Evolutionary conservation across 2,888 invertebrate species (phyloP).

Genomic region (Endotricha flammealis): DNA sequence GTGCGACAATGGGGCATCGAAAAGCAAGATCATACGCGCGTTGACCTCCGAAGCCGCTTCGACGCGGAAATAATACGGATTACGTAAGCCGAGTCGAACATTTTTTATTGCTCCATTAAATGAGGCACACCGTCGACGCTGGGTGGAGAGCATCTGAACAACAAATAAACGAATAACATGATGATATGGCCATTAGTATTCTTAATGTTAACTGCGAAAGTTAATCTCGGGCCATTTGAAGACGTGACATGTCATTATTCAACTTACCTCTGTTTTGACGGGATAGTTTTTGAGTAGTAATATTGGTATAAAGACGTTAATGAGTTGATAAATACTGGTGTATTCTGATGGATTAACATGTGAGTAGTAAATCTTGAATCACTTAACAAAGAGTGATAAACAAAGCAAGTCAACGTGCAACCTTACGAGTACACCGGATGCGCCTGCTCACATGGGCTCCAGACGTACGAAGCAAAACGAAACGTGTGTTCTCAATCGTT

Average conservation of each 20-base stretch:
- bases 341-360: too few relatives aligned
- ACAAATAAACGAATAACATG: conserved; percentile 59
- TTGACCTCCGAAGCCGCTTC: conserved; percentile 59
- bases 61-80: conserved; percentile 74
- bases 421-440: conserved; percentile 59
- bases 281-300: neutral
- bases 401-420: conserved; percentile 41
- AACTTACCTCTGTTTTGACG: conserved; percentile 15
- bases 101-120: conserved; percentile 76
- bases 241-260: conserved; percentile 26
- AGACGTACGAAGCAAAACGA: conserved; percentile 58
- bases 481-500: conserved; percentile 58
- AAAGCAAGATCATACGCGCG: conserved; percentile 49
- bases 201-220: conserved; percentile 51
- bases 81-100: conserved; percentile 75
- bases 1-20: conserved; percentile 25
- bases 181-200: conserved; percentile 54
- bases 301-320: conserved; percentile 20
- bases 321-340: too few relatives aligned
- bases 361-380: conserved; percentile 36
- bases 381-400: conserved; percentile 39
- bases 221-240: conserved; percentile 42
- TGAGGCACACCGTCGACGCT: conserved; percentile 66
- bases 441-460: conserved; percentile 68
- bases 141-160: conserved; percentile 63